These are phyloP conservation scores for Bombylius major DNA, from an alignment of 2,888 invertebrate genomes.

Conservation along the genomic window DNA sequence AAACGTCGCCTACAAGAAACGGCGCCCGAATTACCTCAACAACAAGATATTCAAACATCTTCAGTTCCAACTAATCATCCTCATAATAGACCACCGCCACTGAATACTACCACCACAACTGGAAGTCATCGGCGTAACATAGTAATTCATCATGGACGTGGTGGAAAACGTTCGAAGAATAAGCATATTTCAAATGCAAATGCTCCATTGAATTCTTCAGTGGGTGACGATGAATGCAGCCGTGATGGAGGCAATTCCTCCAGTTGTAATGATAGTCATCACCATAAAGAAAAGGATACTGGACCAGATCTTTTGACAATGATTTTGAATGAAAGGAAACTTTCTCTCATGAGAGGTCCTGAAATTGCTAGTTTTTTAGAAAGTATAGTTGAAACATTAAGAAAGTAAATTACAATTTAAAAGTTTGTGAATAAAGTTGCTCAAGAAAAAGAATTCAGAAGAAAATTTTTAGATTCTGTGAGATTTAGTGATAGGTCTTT, in stretches of 20 bases:
- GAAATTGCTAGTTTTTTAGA: conserved; percentile 28
- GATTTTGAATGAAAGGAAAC: conserved; percentile 29
- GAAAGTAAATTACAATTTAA: conserved; percentile 12
- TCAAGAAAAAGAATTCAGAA: too few species aligned
- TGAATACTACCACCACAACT: too few species aligned
- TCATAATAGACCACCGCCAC: too few species aligned
- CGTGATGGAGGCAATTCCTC: conserved; percentile 16
- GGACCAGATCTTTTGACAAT: conserved; percentile 28
- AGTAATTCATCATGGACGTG: conserved; percentile 7
- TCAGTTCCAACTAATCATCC: too few species aligned
- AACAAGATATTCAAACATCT: not conserved
- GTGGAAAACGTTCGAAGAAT: conserved; percentile 9
- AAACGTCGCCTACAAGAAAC: conserved; percentile 31
- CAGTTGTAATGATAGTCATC: conserved; percentile 12
- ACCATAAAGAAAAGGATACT: conserved; percentile 25
- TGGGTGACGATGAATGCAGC: conserved; percentile 19
- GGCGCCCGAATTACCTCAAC: not conserved
- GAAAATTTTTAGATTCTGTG: too few species aligned
- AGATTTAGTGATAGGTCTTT: too few species aligned
- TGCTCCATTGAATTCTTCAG: not conserved
- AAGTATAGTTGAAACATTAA: conserved; percentile 25
- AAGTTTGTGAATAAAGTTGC: too few species aligned
- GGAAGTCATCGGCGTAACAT: not conserved
- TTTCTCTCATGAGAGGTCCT: conserved; percentile 26
- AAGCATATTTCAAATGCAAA: conserved; percentile 9